phyloP scores from a whole-genome alignment of 2,113 vertebrate genomes.

The Etheostoma spectabile region DNA sequence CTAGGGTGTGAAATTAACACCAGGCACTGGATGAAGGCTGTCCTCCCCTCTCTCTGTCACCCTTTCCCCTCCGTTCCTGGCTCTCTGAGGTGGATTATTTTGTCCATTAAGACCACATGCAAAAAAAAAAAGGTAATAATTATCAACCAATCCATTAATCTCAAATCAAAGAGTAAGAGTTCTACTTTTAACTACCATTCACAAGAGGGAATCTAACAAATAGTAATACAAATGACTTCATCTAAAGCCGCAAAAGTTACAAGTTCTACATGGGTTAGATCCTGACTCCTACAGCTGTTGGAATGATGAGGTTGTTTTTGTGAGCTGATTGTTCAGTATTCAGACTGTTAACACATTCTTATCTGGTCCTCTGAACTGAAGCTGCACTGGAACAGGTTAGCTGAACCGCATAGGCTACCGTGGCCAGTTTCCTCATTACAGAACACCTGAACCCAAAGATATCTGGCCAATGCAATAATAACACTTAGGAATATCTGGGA shows the following conservation, averaged over 20 bases:
- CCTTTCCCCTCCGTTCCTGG: neutral
- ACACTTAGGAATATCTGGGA: neutral
- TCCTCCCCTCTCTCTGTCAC: neutral
- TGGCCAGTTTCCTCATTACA: too few relatives aligned
- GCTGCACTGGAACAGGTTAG: too few relatives aligned
- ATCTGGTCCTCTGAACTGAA: too few relatives aligned
- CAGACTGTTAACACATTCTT: too few relatives aligned
- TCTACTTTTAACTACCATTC: neutral
- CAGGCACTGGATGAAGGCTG: constrained; percentile 2
- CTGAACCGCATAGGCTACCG: too few relatives aligned
- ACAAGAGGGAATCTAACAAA: neutral
- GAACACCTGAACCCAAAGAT: neutral
- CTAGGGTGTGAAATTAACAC: constrained; percentile 51
- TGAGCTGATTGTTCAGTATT: neutral
- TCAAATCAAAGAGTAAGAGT: neutral
- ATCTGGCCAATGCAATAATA: neutral
- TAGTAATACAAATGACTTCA: neutral
- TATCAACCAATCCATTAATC: neutral
- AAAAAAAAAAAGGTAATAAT: neutral
- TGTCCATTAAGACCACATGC: neutral
- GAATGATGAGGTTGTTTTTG: neutral
- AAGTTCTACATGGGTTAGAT: neutral
- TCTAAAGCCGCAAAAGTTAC: neutral
- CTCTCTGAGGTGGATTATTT: neutral
- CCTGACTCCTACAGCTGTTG: too few relatives aligned